Conservation (phyloP, 2,797 vertebrate genomes). For the Orestias chungarensis region DNA sequence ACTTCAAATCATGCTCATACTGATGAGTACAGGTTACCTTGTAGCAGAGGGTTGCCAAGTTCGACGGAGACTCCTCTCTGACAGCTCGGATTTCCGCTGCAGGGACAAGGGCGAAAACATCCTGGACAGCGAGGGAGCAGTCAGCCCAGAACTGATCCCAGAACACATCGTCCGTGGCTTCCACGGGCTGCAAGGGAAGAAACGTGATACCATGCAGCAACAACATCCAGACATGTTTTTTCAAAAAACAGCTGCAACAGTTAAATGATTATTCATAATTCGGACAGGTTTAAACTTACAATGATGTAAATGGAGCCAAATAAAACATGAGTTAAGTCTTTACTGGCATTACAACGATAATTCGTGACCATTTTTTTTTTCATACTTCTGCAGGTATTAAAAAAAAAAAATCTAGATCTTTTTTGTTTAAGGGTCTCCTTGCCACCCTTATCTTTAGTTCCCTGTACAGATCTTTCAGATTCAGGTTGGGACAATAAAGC, state of each 20-base stretch:
- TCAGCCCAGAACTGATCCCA: conserved; percentile 98
- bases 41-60: conserved; percentile 96
- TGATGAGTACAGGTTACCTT: conserved; percentile 80
- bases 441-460: too few relatives aligned
- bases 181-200: conserved; percentile 83
- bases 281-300: neutral
- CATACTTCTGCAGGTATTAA: neutral
- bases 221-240: neutral
- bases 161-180: conserved; percentile 91
- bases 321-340: neutral
- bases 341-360: neutral
- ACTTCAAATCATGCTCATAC: neutral
- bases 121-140: conserved; percentile 88
- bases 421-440: too few relatives aligned
- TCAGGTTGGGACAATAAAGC: too few relatives aligned
- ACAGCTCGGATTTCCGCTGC: conserved; percentile 95
- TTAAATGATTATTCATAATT: neutral
- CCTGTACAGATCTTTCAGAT: too few relatives aligned
- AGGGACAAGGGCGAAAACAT: conserved; percentile 93
- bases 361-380: neutral
- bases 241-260: neutral
- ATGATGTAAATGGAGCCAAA: neutral
- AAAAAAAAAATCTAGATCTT: too few relatives aligned
- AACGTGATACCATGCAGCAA: neutral
- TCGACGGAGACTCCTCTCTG: conserved; percentile 95